Conservation (phyloP, 2,113 vertebrate species). For the Stercorarius parasiticus region DNA sequence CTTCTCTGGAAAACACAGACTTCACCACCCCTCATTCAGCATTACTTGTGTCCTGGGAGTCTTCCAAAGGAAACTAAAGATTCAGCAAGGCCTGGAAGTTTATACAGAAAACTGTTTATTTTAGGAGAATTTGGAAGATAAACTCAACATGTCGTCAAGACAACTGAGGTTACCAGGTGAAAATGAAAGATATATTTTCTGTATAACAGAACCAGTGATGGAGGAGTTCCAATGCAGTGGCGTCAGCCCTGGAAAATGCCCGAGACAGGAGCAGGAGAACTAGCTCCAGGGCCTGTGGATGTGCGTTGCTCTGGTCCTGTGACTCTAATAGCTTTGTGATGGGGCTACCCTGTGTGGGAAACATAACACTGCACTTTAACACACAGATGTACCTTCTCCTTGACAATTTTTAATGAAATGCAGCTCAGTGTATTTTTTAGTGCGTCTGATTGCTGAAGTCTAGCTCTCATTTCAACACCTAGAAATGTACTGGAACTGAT, state of each 20-base stretch:
- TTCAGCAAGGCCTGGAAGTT: neutral
- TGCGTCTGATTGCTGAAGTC: neutral
- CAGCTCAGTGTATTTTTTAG: neutral
- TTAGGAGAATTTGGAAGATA: neutral
- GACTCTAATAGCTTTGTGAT: neutral
- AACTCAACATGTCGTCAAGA: neutral
- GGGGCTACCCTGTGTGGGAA: neutral
- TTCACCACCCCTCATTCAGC: neutral
- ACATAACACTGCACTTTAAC: neutral
- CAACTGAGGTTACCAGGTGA: neutral
- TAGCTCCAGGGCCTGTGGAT: neutral
- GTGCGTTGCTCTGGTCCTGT: neutral
- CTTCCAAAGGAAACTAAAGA: neutral
- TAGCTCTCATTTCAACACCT: neutral
- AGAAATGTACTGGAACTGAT: neutral
- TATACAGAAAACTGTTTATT: neutral
- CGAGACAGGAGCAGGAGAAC: neutral
- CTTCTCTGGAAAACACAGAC: neutral
- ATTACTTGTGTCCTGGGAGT: neutral
- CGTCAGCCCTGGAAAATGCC: neutral
- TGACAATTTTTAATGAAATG: neutral
- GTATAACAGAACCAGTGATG: neutral
- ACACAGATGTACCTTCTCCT: rapidly evolving
- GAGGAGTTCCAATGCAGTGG: neutral
- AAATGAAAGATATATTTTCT: neutral